Percentiles rank a stretch among this genome's conserved stretches.
Evolutionary conservation across 2,888 invertebrate species (phyloP).

Genomic region (Ochropleura leucogaster): DNA sequence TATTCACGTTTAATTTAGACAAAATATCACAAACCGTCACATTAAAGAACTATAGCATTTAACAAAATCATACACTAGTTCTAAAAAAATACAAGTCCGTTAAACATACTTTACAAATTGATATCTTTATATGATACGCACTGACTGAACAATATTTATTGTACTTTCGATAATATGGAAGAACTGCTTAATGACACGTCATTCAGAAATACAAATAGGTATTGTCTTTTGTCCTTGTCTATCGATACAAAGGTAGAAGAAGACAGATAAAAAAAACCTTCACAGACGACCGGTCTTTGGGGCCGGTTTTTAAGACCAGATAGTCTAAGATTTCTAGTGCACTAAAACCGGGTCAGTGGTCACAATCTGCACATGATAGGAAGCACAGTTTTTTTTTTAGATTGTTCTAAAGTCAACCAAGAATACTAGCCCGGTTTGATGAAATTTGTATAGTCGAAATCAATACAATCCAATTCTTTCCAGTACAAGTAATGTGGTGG

Average conservation of each 20-base stretch:
- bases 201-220: neutral
- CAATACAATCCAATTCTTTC: too few species aligned
- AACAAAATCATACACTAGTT: slow-evolving; percentile 4
- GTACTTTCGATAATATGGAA: slow-evolving; percentile 50
- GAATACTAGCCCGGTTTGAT: too few species aligned
- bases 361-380: too few species aligned
- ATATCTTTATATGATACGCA: slow-evolving; percentile 42
- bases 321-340: too few species aligned
- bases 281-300: too few species aligned
- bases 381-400: too few species aligned
- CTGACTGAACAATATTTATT: slow-evolving; percentile 46
- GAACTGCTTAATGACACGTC: slow-evolving; percentile 42
- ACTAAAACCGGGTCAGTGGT: too few species aligned
- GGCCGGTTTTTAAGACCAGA: too few species aligned
- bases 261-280: neutral
- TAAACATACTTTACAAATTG: slow-evolving; percentile 43
- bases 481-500: neutral
- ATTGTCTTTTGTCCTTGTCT: neutral
- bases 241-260: neutral
- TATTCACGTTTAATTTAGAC: neutral
- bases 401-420: too few species aligned
- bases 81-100: slow-evolving; percentile 12
- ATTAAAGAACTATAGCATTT: slow-evolving; percentile 13
- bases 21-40: slow-evolving; percentile 2
- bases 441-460: too few species aligned